phyloP scores from a whole-genome alignment of 2,888 invertebrate species.

The Himalopsyche tibetana region DNA sequence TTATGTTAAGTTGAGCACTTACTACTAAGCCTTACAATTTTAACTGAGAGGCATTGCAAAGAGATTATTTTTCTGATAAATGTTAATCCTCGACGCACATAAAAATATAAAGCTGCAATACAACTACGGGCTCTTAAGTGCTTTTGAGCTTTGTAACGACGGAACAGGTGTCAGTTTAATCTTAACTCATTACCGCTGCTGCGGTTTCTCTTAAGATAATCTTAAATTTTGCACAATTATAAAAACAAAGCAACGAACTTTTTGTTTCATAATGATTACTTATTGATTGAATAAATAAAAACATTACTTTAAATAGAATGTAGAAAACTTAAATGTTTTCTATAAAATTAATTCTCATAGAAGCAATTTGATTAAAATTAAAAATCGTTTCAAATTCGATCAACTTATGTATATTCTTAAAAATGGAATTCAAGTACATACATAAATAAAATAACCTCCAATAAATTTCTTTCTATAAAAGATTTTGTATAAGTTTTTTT shows the following conservation, averaged over 20 bases:
- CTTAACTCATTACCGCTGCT: conserved; percentile 18
- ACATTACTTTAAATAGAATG: neutral
- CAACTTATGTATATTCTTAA: no score
- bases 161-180: conserved; percentile 36
- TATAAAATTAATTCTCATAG: no score
- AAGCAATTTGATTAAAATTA: no score
- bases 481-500: no score
- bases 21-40: neutral
- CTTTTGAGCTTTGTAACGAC: conserved; percentile 34
- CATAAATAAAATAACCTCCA: no score
- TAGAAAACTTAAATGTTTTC: neutral
- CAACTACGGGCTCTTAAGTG: conserved; percentile 14
- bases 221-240: neutral
- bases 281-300: no score
- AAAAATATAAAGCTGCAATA: conserved; percentile 32
- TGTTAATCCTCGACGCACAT: conserved; percentile 36
- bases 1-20: neutral
- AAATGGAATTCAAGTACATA: no score
- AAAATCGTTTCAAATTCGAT: no score
- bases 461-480: no score
- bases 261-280: no score
- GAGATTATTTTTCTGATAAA: conserved; percentile 42
- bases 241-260: neutral
- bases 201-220: neutral
- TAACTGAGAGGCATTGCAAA: neutral